Evolutionary conservation across 1,140 invertebrate species (phyloP).

Genomic region (Nebria ingens): DNA sequence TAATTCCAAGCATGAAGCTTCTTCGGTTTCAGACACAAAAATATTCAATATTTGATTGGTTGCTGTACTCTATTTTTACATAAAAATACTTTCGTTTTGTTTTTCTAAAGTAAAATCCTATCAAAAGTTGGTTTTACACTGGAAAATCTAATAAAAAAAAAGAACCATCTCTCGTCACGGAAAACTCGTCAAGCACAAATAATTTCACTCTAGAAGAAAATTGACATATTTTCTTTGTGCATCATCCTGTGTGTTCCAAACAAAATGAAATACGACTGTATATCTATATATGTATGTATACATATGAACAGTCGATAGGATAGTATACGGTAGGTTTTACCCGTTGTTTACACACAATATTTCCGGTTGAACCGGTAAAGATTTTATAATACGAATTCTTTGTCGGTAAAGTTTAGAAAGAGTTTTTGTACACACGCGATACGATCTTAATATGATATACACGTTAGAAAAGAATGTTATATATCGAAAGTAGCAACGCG

Average conservation of each 20-base stretch:
- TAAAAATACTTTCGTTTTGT: constrained; percentile 1
- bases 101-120: background rate
- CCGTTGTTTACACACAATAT: background rate
- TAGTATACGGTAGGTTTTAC: too few species aligned
- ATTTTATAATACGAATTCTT: background rate
- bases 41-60: background rate
- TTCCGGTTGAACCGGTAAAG: background rate
- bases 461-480: too few species aligned
- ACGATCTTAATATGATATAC: too few species aligned
- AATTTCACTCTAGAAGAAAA: constrained; percentile 8
- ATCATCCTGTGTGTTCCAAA: background rate
- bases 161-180: too few species aligned
- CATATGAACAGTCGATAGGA: background rate
- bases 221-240: constrained; percentile 9
- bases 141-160: background rate
- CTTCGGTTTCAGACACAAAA: background rate
- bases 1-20: constrained; percentile 1
- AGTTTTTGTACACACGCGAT: too few species aligned
- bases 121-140: background rate
- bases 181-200: background rate
- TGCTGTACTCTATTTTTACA: background rate
- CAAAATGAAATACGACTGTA: background rate
- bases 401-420: background rate
- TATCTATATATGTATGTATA: background rate
- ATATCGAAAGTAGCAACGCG: too few species aligned